phyloP scores from a whole-genome alignment of 2,888 invertebrate genomes.

The Parelbella ahira region DNA sequence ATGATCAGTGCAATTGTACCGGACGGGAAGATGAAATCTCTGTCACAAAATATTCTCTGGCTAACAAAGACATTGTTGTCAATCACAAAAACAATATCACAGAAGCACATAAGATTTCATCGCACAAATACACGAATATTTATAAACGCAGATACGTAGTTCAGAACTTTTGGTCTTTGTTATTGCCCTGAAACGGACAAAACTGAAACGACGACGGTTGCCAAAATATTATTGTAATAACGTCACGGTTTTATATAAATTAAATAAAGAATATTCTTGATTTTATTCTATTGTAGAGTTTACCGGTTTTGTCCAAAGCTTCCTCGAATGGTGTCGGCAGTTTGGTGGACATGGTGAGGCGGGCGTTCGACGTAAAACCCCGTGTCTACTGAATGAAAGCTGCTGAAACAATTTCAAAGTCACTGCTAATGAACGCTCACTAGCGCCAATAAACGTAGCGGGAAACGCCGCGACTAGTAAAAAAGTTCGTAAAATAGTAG shows the following conservation, averaged over 20 bases:
- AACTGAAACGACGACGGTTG: not conserved
- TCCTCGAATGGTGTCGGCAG: slow-evolving; percentile 52
- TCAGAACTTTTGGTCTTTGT: not conserved
- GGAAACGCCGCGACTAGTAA: slow-evolving; percentile 7
- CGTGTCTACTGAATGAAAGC: slow-evolving; percentile 51
- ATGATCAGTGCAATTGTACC: too few species aligned
- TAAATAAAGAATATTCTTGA: too few species aligned
- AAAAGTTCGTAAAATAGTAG: too few species aligned
- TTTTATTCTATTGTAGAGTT: too few species aligned
- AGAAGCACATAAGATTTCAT: not conserved
- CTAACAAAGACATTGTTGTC: slow-evolving; percentile 1
- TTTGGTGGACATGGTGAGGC: slow-evolving; percentile 29
- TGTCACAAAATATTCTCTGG: too few species aligned
- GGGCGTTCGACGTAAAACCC: slow-evolving; percentile 32
- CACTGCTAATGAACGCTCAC: slow-evolving; percentile 41
- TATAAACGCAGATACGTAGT: too few species aligned
- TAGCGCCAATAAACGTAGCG: slow-evolving; percentile 29
- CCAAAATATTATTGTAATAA: too few species aligned
- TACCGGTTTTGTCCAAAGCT: slow-evolving; percentile 61
- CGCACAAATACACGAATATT: too few species aligned
- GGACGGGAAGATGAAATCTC: too few species aligned
- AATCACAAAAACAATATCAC: slow-evolving; percentile 5
- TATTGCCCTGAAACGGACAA: slow-evolving; percentile 4
- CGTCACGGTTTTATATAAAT: too few species aligned
- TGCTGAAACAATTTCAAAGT: slow-evolving; percentile 50